Percentiles rank a stretch among this genome's conserved stretches.
These are phyloP conservation scores for Tor tambroides DNA, from an alignment of 2,113 vertebrate species.

Conservation along the genomic window DNA sequence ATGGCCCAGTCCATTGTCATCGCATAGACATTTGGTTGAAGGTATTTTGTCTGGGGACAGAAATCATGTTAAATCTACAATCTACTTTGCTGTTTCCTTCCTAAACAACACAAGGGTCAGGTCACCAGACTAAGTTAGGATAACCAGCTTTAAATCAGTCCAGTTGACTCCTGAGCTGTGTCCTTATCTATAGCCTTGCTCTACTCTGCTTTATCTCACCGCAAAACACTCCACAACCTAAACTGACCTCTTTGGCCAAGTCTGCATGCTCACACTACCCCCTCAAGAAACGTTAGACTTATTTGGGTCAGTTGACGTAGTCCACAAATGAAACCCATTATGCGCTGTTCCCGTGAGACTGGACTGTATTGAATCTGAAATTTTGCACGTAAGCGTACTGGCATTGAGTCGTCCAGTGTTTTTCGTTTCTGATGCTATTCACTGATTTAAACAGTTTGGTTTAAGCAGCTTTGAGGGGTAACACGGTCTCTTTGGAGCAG, in stretches of 20 bases:
- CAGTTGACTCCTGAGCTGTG: constrained; percentile 1
- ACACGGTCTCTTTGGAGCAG: neutral
- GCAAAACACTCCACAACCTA: constrained; percentile 6
- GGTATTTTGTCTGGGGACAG: neutral
- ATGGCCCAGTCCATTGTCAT: neutral
- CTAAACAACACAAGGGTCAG: constrained; percentile 20
- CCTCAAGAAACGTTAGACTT: constrained; percentile 12
- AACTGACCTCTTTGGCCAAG: constrained; percentile 24
- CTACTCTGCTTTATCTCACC: constrained; percentile 22
- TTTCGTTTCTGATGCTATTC: constrained; percentile 20
- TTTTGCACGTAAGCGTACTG: constrained; percentile 25
- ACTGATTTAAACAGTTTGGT: constrained; percentile 34
- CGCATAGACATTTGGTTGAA: neutral
- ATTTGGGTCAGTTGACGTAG: constrained; percentile 39
- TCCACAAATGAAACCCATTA: constrained; percentile 26
- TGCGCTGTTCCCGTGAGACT: constrained; percentile 23
- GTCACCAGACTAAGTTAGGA: constrained; percentile 7
- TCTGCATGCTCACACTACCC: constrained; percentile 5
- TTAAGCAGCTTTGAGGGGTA: constrained; percentile 26
- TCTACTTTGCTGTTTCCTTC: constrained; percentile 36
- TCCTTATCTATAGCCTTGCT: constrained; percentile 33
- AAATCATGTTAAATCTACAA: constrained; percentile 11
- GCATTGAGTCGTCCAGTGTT: constrained; percentile 11
- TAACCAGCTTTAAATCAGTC: constrained; percentile 29
- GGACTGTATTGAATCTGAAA: constrained; percentile 16